Evolutionary conservation across 2,888 invertebrate genomes (phyloP).

Genomic region (Fragum whitleyi): DNA sequence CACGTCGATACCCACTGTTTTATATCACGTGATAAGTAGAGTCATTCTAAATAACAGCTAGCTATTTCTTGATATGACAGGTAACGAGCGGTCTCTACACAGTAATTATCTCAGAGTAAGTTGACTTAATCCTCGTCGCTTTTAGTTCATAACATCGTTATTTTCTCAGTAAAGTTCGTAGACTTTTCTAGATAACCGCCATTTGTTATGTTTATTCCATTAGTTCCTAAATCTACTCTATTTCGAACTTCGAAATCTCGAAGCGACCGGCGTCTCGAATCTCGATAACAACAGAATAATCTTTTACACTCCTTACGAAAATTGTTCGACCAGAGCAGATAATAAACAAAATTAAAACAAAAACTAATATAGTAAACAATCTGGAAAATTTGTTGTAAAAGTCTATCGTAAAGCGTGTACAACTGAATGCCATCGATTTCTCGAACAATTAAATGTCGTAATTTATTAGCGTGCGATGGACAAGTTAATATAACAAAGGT

Average conservation of each 20-base stretch:
- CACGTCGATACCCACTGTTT: too few relatives aligned
- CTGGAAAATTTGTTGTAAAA: slow-evolving; percentile 70
- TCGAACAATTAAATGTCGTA: slow-evolving; percentile 65
- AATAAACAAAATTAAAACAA: slow-evolving; percentile 73
- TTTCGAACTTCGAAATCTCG: slow-evolving; percentile 32
- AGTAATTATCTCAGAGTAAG: too few relatives aligned
- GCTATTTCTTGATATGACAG: too few relatives aligned
- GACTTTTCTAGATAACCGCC: slow-evolving; percentile 26
- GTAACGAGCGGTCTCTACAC: too few relatives aligned
- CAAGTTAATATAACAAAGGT: slow-evolving; percentile 73
- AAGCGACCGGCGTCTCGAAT: slow-evolving; percentile 12
- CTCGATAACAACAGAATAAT: slow-evolving; percentile 40
- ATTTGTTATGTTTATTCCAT: slow-evolving; percentile 3
- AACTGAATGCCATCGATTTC: slow-evolving; percentile 32
- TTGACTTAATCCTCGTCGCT: too few relatives aligned
- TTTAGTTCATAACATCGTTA: slow-evolving; percentile 50
- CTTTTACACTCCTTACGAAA: slow-evolving; percentile 65
- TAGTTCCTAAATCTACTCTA: neutral
- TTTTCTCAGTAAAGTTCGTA: slow-evolving; percentile 49
- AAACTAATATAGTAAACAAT: slow-evolving; percentile 72
- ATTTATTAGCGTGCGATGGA: slow-evolving; percentile 74
- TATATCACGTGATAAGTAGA: too few relatives aligned
- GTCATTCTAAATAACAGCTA: too few relatives aligned
- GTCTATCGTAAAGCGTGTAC: slow-evolving; percentile 51
- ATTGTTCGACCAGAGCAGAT: slow-evolving; percentile 76